Percentiles rank a stretch among this genome's conserved stretches.
These are phyloP conservation scores for Macrosoma leucophasiata DNA, from an alignment of 2,888 invertebrate species.

Conservation along the genomic window DNA sequence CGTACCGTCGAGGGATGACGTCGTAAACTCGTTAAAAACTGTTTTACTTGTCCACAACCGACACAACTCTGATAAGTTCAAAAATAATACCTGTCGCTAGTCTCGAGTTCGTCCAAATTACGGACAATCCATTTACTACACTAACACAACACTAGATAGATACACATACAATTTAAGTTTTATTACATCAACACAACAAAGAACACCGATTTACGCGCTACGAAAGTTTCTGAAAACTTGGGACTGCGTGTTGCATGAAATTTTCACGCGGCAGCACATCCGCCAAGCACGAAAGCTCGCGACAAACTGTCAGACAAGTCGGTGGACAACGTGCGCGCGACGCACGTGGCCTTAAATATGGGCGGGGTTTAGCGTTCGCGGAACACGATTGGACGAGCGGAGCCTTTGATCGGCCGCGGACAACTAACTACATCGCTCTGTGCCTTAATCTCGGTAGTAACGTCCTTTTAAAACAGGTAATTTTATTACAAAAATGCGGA, in stretches of 20 bases:
- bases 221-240: conserved; percentile 26
- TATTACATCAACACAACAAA: too few species aligned
- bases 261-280: conserved; percentile 25
- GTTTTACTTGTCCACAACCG: too few species aligned
- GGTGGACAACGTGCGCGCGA: conserved; percentile 57
- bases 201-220: conserved; percentile 24
- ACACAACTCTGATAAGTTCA: conserved; percentile 24
- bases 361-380: conserved; percentile 46
- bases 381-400: conserved; percentile 46
- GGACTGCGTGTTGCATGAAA: conserved; percentile 27
- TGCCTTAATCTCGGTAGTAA: conserved; percentile 74
- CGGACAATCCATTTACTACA: conserved; percentile 29
- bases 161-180: conserved; percentile 15
- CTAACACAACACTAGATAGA: conserved; percentile 24
- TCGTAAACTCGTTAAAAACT: conserved; percentile 32
- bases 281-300: conserved; percentile 32
- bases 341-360: conserved; percentile 61
- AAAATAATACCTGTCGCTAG: conserved; percentile 31
- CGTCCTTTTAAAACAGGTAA: conserved; percentile 75
- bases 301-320: conserved; percentile 54
- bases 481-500: conserved; percentile 71
- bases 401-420: conserved; percentile 69
- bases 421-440: conserved; percentile 71
- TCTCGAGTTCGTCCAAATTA: conserved; percentile 21
- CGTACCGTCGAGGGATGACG: conserved; percentile 44